Evolutionary conservation across 1,140 invertebrate species (phyloP).

Genomic region (Eumaeus atala): DNA sequence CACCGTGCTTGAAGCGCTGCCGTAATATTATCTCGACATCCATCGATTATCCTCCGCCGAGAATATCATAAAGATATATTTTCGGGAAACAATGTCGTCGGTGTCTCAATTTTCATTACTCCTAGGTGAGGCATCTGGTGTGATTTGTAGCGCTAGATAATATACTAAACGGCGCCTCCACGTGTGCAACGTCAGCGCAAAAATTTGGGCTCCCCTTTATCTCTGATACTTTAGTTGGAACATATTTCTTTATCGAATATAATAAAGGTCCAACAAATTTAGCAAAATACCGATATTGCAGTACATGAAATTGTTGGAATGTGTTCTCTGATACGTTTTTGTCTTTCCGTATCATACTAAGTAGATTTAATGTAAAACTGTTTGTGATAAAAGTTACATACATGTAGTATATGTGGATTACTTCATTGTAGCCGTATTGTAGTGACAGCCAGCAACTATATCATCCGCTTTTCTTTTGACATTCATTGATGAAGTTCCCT

Average conservation of each 20-base stretch:
- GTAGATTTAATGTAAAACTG: too few relatives aligned
- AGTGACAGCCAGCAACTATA: too few relatives aligned
- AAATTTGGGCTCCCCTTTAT: too few relatives aligned
- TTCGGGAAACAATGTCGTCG: conserved; percentile 55
- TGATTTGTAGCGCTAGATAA: conserved; percentile 68
- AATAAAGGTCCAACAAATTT: background rate
- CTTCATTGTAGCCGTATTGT: too few relatives aligned
- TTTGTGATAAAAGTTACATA: too few relatives aligned
- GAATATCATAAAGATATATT: conserved; percentile 66
- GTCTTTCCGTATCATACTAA: too few relatives aligned
- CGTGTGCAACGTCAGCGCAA: background rate
- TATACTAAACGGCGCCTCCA: conserved; percentile 52
- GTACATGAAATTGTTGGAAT: too few relatives aligned
- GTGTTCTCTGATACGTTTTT: too few relatives aligned
- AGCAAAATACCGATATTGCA: background rate
- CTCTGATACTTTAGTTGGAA: background rate
- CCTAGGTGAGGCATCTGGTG: conserved; percentile 43
- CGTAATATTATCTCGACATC: conserved; percentile 46
- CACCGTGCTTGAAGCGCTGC: conserved; percentile 10
- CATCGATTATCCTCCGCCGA: conserved; percentile 42
- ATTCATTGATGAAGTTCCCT: too few relatives aligned
- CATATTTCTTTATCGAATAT: conserved; percentile 5
- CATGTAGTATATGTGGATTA: too few relatives aligned
- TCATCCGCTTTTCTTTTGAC: too few relatives aligned
- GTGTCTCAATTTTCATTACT: conserved; percentile 43